A percentile compares a stretch with the other conserved stretches of the same genome.
These are phyloP conservation scores for Heliornis fulica DNA, from an alignment of 2,113 vertebrate genomes.

Conservation along the genomic window DNA sequence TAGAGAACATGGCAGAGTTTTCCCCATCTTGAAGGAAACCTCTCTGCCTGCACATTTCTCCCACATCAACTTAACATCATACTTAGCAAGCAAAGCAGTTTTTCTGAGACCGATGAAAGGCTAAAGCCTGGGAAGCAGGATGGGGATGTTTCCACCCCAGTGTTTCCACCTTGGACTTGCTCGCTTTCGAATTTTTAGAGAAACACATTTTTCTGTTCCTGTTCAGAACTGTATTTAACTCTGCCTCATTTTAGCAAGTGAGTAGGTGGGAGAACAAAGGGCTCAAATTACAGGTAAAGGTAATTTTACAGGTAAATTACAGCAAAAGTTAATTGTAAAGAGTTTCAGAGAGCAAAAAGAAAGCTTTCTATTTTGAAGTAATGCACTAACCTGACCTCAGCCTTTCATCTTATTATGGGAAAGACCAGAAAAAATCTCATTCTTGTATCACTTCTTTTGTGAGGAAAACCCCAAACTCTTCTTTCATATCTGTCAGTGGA, in stretches of 20 bases:
- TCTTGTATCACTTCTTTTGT: slow-evolving; percentile 7
- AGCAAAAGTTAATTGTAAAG: slow-evolving; percentile 31
- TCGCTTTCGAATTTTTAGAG: background rate
- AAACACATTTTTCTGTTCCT: background rate
- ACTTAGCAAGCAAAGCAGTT: background rate
- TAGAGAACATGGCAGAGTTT: rapidly evolving
- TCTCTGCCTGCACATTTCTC: background rate
- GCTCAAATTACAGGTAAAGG: slow-evolving; percentile 6
- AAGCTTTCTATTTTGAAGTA: slow-evolving; percentile 25
- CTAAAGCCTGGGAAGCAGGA: background rate
- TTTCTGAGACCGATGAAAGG: background rate
- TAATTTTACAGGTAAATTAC: slow-evolving; percentile 44
- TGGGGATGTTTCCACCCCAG: background rate
- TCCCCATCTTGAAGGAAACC: background rate
- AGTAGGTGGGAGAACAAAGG: background rate
- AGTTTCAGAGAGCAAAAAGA: slow-evolving; percentile 1
- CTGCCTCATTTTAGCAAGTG: background rate
- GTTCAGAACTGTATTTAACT: slow-evolving; percentile 7
- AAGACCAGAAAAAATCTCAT: background rate
- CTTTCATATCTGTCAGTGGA: background rate
- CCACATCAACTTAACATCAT: background rate
- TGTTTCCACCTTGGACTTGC: background rate
- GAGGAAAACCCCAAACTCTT: background rate
- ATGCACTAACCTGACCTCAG: background rate
- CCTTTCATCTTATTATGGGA: background rate